Percentiles rank a stretch among this genome's conserved stretches.
Conservation (phyloP, 2,797 vertebrate species). For the Apogon hyalosoma region DNA sequence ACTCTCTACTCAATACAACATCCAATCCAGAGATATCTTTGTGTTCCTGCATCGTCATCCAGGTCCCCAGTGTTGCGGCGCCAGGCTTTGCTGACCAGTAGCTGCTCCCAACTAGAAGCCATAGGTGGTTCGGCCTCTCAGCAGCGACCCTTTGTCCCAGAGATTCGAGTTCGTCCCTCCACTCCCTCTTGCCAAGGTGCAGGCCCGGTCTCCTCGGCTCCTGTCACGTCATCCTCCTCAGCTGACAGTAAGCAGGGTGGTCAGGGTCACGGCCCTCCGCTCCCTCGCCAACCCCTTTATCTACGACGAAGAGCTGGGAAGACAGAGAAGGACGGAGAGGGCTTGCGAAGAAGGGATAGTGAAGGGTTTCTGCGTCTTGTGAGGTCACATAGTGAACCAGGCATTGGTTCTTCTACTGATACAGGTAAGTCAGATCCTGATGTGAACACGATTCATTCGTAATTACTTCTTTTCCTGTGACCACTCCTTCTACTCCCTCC, state of each 20-base stretch:
- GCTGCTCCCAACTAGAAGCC: slow-evolving; percentile 92
- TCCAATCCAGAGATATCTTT: neutral
- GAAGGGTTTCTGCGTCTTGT: slow-evolving; percentile 80
- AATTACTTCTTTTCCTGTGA: slow-evolving; percentile 8
- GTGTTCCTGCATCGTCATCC: slow-evolving; percentile 1
- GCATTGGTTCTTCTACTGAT: slow-evolving; percentile 80
- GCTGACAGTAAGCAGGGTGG: slow-evolving; percentile 63
- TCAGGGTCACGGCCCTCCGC: slow-evolving; percentile 56
- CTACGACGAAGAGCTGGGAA: slow-evolving; percentile 58
- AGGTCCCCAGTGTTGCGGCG: slow-evolving; percentile 84
- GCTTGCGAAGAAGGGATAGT: slow-evolving; percentile 52
- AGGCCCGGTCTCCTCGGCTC: slow-evolving; percentile 47
- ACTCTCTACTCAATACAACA: too few relatives aligned
- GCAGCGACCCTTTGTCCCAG: slow-evolving; percentile 68
- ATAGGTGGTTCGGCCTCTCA: slow-evolving; percentile 74
- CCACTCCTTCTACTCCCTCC: slow-evolving; percentile 11
- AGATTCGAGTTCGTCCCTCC: slow-evolving; percentile 68
- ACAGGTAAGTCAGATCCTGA: slow-evolving; percentile 73
- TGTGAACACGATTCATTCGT: neutral
- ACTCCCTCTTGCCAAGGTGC: slow-evolving; percentile 61
- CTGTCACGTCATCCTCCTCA: slow-evolving; percentile 43
- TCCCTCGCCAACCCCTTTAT: slow-evolving; percentile 66
- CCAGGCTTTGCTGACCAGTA: slow-evolving; percentile 87
- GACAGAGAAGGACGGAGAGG: slow-evolving; percentile 52
- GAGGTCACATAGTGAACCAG: slow-evolving; percentile 94